Evolutionary conservation across 37 sponge, comb jelly and placozoan species (phyloP).

Genomic region (Beroe forskalii): DNA sequence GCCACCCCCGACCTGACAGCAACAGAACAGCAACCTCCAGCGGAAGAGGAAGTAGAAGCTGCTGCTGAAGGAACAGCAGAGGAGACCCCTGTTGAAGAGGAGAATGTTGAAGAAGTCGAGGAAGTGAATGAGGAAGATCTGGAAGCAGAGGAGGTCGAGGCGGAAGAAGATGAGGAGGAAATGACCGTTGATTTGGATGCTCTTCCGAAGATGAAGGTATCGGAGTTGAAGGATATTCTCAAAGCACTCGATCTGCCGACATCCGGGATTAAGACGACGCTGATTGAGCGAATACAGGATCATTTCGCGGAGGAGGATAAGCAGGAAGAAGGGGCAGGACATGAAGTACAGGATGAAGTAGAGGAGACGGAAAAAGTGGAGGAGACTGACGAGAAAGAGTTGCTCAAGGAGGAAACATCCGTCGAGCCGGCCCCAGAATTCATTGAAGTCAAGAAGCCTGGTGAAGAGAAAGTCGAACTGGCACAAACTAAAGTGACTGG

Average conservation of each 20-base stretch:
- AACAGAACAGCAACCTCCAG: neutral
- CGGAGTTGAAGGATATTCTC: slow-evolving; percentile 51
- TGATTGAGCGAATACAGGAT: slow-evolving; percentile 54
- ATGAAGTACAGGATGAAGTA: neutral
- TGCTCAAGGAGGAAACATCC: neutral
- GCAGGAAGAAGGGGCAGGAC: neutral
- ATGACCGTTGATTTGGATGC: slow-evolving; percentile 50
- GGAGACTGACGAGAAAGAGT: slow-evolving; percentile 31
- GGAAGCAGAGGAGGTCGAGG: neutral
- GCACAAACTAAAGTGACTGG: neutral
- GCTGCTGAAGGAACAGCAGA: neutral
- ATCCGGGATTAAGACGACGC: slow-evolving; percentile 22
- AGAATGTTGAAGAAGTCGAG: neutral
- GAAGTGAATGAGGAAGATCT: neutral
- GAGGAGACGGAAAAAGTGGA: neutral
- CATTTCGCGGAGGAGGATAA: slow-evolving; percentile 64
- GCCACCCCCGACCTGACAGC: slow-evolving; percentile 32
- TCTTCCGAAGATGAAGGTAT: slow-evolving; percentile 56
- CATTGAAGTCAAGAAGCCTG: neutral
- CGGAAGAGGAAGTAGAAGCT: neutral
- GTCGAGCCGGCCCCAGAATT: slow-evolving; percentile 1
- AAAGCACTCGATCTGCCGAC: slow-evolving; percentile 45
- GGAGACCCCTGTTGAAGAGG: neutral
- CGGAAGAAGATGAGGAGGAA: slow-evolving; percentile 44
- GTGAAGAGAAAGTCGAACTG: neutral